Base-by-base conservation (phyloP, 2,888 invertebrate genomes). In the Temnothorax rugatulus region DNA sequence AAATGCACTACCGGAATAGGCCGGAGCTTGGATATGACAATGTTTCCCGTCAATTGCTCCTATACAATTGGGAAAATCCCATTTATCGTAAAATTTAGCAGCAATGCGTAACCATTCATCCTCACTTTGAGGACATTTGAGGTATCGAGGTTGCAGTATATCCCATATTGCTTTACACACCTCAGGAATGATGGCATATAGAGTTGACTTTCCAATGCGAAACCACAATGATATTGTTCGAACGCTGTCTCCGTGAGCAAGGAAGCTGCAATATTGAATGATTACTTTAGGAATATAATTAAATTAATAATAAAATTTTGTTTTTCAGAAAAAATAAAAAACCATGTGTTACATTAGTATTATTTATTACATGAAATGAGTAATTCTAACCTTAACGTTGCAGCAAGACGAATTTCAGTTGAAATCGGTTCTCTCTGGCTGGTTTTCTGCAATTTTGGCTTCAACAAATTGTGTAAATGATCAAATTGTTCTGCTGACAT, bases 41-140 rank as follows among this genome's bases (percentile, higher is more conserved):
- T 63, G 63, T 4, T 63, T 63, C 11, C 63, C 63, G n/a, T 63
- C 63, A n/a, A 63, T 63, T 11, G 63, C 63, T 8, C 63, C n/a
- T 38, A 63, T 38, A 11, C n/a, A 63, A 63, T 63, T 63, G 1
- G 38, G 38, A 38, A 38, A 63, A 41, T 38, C 13, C n/a, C 38
- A 63, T n/a, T n/a, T 18, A 63, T 38, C 9, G 21, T 63, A 18
- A 38, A 63, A 63, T 4, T 63, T n/a, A 38, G 4, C n/a, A 38
- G 63, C 63, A n/a, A 63, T 63, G 9, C 18, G 29, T 15, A 61
- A 15, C 34, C 34, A 61, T 61, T 29, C 29, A 29, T 29, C 29
- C 4, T 29, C 34, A 61, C 34, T 61, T 61, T 44, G 44, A 44
- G 18, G 34, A 9, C 8, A 61, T 61, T 18, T 61, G 2, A 38